phyloP scores from a whole-genome alignment of 2,797 vertebrate genomes.

The Dryobates pubescens region DNA sequence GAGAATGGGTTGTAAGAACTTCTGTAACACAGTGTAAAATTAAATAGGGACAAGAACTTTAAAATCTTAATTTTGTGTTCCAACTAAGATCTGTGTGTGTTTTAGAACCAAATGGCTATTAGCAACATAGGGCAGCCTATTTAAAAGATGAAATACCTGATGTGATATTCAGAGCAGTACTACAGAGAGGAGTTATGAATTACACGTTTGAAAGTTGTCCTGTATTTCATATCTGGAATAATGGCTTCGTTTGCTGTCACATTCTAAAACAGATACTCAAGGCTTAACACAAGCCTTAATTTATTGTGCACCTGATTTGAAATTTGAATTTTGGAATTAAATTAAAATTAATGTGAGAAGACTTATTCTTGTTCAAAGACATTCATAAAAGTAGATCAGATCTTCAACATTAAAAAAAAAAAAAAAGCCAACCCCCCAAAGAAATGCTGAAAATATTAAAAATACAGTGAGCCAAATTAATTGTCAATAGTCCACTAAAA shows the following conservation, averaged over 20 bases:
- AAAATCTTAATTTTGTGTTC: not conserved
- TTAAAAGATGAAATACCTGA: not conserved
- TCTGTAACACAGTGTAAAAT: not conserved
- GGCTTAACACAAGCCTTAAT: not conserved
- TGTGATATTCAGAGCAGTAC: not conserved
- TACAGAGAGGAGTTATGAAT: not conserved
- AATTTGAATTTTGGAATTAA: not conserved
- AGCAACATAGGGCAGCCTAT: not conserved
- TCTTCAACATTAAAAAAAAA: not conserved
- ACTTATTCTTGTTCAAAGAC: not conserved
- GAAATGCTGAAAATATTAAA: not conserved
- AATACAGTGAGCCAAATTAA: not conserved
- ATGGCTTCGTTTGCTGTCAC: not conserved
- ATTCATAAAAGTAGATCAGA: not conserved
- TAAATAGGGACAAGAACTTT: not conserved
- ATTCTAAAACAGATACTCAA: not conserved
- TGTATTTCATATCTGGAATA: not conserved
- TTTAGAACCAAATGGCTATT: not conserved
- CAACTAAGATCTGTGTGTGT: not conserved
- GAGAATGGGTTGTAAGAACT: rapidly evolving
- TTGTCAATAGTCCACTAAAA: not conserved
- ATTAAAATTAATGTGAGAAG: not conserved
- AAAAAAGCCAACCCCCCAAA: not conserved
- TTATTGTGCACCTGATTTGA: not conserved
- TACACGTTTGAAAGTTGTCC: not conserved